These are phyloP conservation scores for Zosterops lateralis DNA, from an alignment of 2,113 vertebrate genomes.

Conservation along the genomic window DNA sequence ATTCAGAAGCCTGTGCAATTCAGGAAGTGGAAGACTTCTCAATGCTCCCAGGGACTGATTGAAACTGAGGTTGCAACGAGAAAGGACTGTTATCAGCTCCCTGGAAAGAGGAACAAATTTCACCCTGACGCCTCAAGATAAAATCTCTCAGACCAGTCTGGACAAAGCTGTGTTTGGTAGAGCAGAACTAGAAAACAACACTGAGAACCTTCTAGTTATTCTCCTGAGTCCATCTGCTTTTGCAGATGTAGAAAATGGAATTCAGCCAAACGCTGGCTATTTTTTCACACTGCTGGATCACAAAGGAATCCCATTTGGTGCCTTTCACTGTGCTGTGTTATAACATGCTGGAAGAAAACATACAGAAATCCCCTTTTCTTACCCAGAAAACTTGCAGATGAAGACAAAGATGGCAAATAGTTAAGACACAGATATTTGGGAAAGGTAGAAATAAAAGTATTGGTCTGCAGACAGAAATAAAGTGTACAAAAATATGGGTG, in stretches of 20 bases:
- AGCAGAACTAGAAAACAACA: neutral
- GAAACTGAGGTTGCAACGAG: neutral
- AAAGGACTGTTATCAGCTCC: neutral
- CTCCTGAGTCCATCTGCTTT: neutral
- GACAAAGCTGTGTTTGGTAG: neutral
- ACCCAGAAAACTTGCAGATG: neutral
- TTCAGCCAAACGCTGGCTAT: neutral
- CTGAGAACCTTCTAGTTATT: neutral
- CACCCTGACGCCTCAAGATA: neutral
- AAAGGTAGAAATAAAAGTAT: neutral
- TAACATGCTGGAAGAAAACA: neutral
- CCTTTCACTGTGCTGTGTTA: neutral
- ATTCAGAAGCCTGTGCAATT: neutral
- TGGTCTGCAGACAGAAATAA: neutral
- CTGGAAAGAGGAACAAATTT: neutral
- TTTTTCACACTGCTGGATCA: neutral
- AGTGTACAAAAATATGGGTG: neutral
- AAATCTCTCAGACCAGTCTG: neutral
- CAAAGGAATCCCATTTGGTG: neutral
- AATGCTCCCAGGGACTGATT: neutral
- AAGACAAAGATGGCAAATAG: neutral
- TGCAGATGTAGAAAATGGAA: neutral
- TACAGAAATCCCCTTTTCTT: neutral
- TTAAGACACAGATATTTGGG: neutral
- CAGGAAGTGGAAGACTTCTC: neutral